A percentile compares a stretch with the other conserved stretches of the same genome.
phyloP scores from a whole-genome alignment of 2,797 vertebrate genomes.

The Acanthurus tractus region DNA sequence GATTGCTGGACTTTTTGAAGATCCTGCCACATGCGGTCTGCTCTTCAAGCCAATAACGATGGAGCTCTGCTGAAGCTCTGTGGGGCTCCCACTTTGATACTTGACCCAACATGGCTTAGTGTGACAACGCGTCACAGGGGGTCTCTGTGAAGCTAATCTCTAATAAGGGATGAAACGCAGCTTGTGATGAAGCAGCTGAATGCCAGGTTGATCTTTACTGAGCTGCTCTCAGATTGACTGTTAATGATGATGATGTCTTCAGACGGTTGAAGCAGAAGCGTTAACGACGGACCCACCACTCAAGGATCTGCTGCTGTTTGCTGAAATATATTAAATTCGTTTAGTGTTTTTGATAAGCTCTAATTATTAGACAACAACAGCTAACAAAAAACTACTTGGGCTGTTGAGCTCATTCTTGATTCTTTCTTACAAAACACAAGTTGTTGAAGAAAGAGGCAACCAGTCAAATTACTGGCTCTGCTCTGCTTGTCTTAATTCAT shows the following conservation, averaged over 20 bases:
- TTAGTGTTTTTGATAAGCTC: neutral
- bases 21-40: slow-evolving; percentile 76
- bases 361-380: neutral
- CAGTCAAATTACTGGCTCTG: neutral
- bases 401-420: neutral
- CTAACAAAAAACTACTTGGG: neutral
- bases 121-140: slow-evolving; percentile 82
- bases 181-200: slow-evolving; percentile 69
- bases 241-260: slow-evolving; percentile 61
- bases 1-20: slow-evolving; percentile 82
- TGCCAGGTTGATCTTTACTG: slow-evolving; percentile 71
- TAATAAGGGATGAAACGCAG: slow-evolving; percentile 80
- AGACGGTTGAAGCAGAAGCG: slow-evolving; percentile 38
- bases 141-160: slow-evolving; percentile 85
- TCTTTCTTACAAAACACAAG: neutral
- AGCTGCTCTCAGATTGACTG: slow-evolving; percentile 53
- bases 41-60: slow-evolving; percentile 71
- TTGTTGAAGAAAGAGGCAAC: no score
- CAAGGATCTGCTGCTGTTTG: slow-evolving; percentile 9
- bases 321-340: slow-evolving; percentile 13
- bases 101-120: slow-evolving; percentile 76
- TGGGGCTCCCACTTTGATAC: slow-evolving; percentile 85
- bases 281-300: slow-evolving; percentile 46
- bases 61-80: slow-evolving; percentile 73
- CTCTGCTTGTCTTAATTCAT: neutral